Conservation (phyloP, 1,140 invertebrate species). For the Scaptomyza montana region DNA sequence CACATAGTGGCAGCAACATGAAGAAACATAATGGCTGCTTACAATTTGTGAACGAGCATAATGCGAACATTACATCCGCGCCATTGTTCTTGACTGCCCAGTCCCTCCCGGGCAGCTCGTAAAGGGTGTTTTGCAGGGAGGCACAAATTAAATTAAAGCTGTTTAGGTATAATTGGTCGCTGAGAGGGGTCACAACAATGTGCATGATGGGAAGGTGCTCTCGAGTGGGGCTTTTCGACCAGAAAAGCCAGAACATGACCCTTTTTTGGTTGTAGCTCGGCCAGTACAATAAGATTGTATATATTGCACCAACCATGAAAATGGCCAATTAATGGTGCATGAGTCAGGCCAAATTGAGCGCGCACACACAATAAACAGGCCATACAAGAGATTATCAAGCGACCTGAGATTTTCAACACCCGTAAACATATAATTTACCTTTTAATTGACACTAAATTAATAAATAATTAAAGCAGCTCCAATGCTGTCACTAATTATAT, state of each 20-base stretch:
- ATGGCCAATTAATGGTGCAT: constrained; percentile 77
- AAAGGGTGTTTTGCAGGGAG: constrained; percentile 28
- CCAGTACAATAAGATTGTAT: constrained; percentile 11
- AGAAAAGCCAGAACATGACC: constrained; percentile 54
- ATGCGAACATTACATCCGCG: constrained; percentile 82
- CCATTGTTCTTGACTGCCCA: constrained; percentile 64
- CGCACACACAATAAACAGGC: constrained; percentile 66
- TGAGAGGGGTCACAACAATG: constrained; percentile 64
- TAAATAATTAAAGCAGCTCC: constrained; percentile 36
- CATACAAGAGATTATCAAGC: constrained; percentile 63
- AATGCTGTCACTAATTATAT: constrained; percentile 47
- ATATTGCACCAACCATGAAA: constrained; percentile 75
- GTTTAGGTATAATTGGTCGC: constrained; percentile 81
- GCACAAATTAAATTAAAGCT: constrained; percentile 81
- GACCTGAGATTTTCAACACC: constrained; percentile 35
- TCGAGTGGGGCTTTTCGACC: constrained; percentile 34
- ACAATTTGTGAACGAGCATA: constrained; percentile 82
- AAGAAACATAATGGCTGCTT: constrained; percentile 82
- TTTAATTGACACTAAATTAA: constrained; percentile 49
- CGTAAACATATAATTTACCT: constrained; percentile 10
- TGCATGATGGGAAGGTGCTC: not conserved
- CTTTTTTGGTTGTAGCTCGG: constrained; percentile 50
- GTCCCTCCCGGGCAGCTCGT: not conserved
- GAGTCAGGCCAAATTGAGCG: constrained; percentile 78
- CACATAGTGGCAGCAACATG: constrained; percentile 53